Evolutionary conservation across 2,113 vertebrate species (phyloP), one percentile per base, ranked within the genome.

Genomic region (Peromyscus polionotus): DNA sequence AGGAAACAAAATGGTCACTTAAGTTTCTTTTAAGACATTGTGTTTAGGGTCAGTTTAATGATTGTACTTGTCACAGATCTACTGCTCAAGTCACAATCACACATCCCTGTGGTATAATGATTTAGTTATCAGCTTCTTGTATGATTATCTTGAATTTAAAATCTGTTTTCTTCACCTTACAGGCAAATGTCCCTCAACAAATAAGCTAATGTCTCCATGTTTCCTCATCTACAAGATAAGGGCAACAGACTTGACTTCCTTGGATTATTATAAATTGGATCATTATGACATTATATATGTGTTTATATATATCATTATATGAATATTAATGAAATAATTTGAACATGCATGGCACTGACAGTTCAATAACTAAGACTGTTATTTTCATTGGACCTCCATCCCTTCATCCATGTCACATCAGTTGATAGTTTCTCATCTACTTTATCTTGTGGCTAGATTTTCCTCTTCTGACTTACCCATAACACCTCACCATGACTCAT

Each of bases 211-310:
- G 86, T 81, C n/a, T 42, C 12, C 72, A n/a, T 45, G 3, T 89
- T 96, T 86, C 20, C 65, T 88, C 42, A 76, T 28, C 68, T 76
- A 39, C 5, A 90, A 90, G 72, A 70, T 84, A 19, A 80, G 22
- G 61, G 93, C 31, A n/a, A 61, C 36, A 79, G 51, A 31, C 17
- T 75, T 11, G 33, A 75, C 6, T 0, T 84, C 63, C 42, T 3
- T 89, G 36, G 9, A 61, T 88, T 91, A 76, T 73, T 93, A 76
- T 33, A 76, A 96, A 90, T 67, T 93, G 26, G 33, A 63, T 89
- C 65, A 86, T 86, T 51, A 89, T 88, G 26, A 61, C 31, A 70
- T 70, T 36, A 76, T 33, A 61, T 24, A 42, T 51, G 2, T 70
- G 51, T 70, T 75, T 33, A 45, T 39, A 33, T 59, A 80, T 39